A percentile compares a stretch with the other conserved stretches of the same genome.
These are phyloP conservation scores for Chelonus formosanus DNA, from an alignment of 2,888 invertebrate species.

Conservation along the genomic window DNA sequence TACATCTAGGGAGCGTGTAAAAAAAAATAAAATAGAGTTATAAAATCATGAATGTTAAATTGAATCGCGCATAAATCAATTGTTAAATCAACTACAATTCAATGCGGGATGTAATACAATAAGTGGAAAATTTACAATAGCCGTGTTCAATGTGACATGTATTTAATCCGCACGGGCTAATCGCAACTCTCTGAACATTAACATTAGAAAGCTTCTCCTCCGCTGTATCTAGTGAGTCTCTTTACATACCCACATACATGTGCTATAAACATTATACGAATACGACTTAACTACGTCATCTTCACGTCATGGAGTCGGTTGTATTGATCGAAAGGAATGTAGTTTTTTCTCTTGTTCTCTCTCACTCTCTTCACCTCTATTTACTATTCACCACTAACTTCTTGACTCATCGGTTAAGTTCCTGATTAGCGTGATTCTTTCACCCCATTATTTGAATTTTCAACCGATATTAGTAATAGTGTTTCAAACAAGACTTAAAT, in stretches of 20 bases:
- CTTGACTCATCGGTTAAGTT: not conserved
- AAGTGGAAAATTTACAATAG: not conserved
- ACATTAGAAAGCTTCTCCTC: not conserved
- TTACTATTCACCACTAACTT: conserved; percentile 12
- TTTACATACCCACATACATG: conserved; percentile 17
- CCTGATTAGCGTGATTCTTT: not conserved
- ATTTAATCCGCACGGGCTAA: conserved; percentile 6
- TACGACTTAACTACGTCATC: conserved; percentile 38
- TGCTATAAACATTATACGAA: conserved; percentile 26
- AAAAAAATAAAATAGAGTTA: not conserved
- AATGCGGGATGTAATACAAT: not conserved
- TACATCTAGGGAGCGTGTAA: too few species aligned
- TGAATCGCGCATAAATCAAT: too few species aligned
- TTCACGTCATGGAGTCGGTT: conserved; percentile 41
- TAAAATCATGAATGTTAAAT: not conserved
- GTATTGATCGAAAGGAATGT: conserved; percentile 40
- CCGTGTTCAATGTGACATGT: conserved; percentile 2
- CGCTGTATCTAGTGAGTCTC: not conserved
- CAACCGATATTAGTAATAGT: too few species aligned
- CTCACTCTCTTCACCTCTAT: conserved; percentile 24
- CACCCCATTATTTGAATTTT: not conserved
- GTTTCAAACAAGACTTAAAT: too few species aligned
- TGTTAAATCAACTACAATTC: not conserved
- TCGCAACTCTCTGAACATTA: conserved; percentile 1
- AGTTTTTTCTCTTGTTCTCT: conserved; percentile 34